Percentiles rank a stretch among this genome's conserved stretches.
Evolutionary conservation across 2,888 invertebrate species (phyloP).

Genomic region (Phaedon cochleariae): DNA sequence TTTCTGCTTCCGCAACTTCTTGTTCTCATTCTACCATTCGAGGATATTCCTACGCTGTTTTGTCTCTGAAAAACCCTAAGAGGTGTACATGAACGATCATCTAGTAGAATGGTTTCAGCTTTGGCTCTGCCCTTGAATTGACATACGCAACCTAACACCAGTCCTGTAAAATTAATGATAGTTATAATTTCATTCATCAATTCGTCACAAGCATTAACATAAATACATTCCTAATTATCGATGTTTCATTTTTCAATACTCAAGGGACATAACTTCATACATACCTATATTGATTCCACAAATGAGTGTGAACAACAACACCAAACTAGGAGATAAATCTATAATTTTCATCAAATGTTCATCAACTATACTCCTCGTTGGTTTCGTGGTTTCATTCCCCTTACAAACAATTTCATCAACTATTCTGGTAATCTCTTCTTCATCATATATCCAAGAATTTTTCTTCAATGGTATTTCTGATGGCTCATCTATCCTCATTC

Average conservation of each 20-base stretch:
- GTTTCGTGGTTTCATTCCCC: background rate
- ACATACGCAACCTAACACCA: constrained; percentile 21
- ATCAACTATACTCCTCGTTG: constrained; percentile 6
- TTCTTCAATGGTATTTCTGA: constrained; percentile 43
- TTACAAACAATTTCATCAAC: constrained; percentile 27
- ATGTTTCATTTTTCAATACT: background rate
- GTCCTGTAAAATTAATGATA: constrained; percentile 7
- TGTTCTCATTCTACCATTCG: constrained; percentile 17
- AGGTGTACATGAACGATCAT: background rate
- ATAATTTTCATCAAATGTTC: constrained; percentile 33
- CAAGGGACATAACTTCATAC: too few relatives aligned
- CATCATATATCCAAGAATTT: constrained; percentile 59
- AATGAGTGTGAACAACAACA: constrained; percentile 26
- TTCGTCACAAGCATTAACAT: too few relatives aligned
- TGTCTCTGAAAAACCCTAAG: constrained; percentile 8
- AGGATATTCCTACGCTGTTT: constrained; percentile 8
- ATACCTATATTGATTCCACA: constrained; percentile 42
- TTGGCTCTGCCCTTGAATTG: background rate
- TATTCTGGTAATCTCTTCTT: constrained; percentile 42
- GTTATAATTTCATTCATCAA: background rate
- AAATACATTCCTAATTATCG: too few relatives aligned
- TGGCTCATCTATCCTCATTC: constrained; percentile 66
- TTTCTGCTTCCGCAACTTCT: constrained; percentile 27
- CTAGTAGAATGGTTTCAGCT: background rate
- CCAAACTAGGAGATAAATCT: constrained; percentile 30